Conservation (phyloP, 2,797 vertebrate genomes). For the Knipowitschia caucasica region DNA sequence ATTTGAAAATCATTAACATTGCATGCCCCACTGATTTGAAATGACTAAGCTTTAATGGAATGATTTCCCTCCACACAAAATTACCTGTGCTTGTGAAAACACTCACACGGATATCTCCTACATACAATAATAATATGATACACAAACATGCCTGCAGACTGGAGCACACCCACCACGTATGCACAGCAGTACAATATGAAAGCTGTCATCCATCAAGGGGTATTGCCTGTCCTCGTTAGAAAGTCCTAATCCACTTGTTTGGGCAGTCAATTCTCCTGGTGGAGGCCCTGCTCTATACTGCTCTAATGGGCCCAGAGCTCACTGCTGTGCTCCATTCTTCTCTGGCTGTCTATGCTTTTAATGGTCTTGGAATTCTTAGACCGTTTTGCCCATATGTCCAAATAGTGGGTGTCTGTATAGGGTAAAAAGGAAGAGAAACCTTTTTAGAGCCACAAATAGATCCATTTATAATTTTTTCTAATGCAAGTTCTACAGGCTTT, state of each 20-base stretch:
- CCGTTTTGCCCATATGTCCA: conserved; percentile 11
- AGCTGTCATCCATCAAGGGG: conserved; percentile 72
- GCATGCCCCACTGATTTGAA: background rate
- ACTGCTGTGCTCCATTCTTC: background rate
- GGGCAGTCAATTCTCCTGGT: conserved; percentile 64
- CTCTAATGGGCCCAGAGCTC: conserved; percentile 50
- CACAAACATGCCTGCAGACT: conserved; percentile 16
- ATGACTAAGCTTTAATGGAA: conserved; percentile 6
- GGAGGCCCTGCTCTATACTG: conserved; percentile 37
- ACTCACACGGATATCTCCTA: conserved; percentile 25
- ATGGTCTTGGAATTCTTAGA: conserved; percentile 25
- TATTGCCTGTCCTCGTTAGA: conserved; percentile 74
- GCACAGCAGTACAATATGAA: conserved; percentile 43
- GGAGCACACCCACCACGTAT: conserved; percentile 28
- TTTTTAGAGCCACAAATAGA: background rate
- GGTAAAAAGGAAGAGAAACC: background rate
- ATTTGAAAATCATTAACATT: conserved; percentile 40
- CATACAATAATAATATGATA: conserved; percentile 25
- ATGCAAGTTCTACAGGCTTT: background rate
- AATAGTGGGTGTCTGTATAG: background rate
- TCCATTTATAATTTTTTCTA: background rate
- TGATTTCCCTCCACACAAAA: conserved; percentile 18
- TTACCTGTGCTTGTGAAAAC: conserved; percentile 11
- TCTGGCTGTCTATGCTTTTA: conserved; percentile 3
- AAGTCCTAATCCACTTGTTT: conserved; percentile 77